Evolutionary conservation across 2,113 vertebrate genomes (phyloP), one percentile per base, ranked within the genome.

Genomic region (Serinus canaria): DNA sequence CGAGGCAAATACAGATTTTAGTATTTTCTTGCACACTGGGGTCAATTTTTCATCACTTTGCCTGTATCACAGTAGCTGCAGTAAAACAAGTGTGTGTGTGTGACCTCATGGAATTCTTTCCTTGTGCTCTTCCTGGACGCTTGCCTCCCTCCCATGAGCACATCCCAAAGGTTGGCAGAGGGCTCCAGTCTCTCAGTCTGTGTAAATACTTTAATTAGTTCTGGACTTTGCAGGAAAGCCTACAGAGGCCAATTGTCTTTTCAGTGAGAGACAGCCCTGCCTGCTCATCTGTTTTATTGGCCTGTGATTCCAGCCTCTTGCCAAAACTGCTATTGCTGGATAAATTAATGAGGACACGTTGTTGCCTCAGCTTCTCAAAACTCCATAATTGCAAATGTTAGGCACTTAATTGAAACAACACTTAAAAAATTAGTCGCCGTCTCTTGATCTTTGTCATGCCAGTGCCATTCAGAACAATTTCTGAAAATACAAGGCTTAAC

Each of bases 301-400:
- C 88, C 86, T 83, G 37, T 0, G 1, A 27, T 74, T 92, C 86
- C 95, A 95, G 90, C 59, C 67, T 90, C 39, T 17, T 92, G 93
- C 94, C 96, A 97, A 94, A 94, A 81, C 53, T 87, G 76, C 95
- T 97, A 95, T 76, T 97, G 85, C 75, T 96, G 74, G 77, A 84
- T 95, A 96, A 98, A 96, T 97, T 97, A 97, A 96, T 78, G 35
- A 97, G 79, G 94, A 56, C 47, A 86, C 83, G 75, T 87, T 95
- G 44, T 87, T 96, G 47, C 90, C 92, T 85, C 91, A 94, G 91
- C 78, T 95, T 96, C 80, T 96, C 79, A 95, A 95, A 97, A 92
- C 69, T 87, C 59, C 35, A 0, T 94, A 94, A 94, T 52, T 95
- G 82, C 44, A 92, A 86, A 91, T 77, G 69, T 43, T 93, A 63